phyloP scores from a whole-genome alignment of 2,797 vertebrate genomes.

The Malacoctenus gilli region DNA sequence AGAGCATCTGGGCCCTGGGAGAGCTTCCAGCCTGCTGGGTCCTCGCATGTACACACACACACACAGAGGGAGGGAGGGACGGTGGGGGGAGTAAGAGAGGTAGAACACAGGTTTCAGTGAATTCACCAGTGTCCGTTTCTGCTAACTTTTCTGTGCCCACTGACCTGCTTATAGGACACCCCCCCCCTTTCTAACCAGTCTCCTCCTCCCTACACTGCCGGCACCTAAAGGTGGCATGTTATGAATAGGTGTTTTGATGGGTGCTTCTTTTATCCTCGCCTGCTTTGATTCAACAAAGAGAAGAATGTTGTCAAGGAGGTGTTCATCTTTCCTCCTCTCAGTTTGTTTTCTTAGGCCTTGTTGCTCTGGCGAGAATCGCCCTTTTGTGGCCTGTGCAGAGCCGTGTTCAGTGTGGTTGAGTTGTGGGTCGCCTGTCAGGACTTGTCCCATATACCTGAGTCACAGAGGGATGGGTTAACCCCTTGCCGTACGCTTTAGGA shows the following conservation, averaged over 20 bases:
- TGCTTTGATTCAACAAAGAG: constrained; percentile 78
- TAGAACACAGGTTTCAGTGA: constrained; percentile 39
- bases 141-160: constrained; percentile 27
- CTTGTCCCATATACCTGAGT: constrained; percentile 79
- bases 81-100: constrained; percentile 17
- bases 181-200: constrained; percentile 6
- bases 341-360: constrained; percentile 79
- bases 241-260: constrained; percentile 75
- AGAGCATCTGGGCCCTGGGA: constrained; percentile 83
- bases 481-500: constrained; percentile 56
- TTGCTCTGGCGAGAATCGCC: constrained; percentile 72
- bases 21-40: constrained; percentile 77
- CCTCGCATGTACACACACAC: constrained; percentile 60
- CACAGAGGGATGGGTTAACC: constrained; percentile 78
- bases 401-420: constrained; percentile 56
- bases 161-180: constrained; percentile 30
- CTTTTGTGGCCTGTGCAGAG: constrained; percentile 60
- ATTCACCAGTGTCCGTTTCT: constrained; percentile 26
- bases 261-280: constrained; percentile 69
- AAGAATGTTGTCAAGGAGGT: constrained; percentile 74
- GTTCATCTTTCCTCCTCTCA: constrained; percentile 65
- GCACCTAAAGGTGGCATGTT: constrained; percentile 50
- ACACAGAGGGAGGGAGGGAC: constrained; percentile 19
- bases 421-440: constrained; percentile 78
- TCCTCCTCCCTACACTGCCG: constrained; percentile 39